These are phyloP conservation scores for Isurus oxyrinchus DNA, from an alignment of 2,113 vertebrate species.

Conservation along the genomic window DNA sequence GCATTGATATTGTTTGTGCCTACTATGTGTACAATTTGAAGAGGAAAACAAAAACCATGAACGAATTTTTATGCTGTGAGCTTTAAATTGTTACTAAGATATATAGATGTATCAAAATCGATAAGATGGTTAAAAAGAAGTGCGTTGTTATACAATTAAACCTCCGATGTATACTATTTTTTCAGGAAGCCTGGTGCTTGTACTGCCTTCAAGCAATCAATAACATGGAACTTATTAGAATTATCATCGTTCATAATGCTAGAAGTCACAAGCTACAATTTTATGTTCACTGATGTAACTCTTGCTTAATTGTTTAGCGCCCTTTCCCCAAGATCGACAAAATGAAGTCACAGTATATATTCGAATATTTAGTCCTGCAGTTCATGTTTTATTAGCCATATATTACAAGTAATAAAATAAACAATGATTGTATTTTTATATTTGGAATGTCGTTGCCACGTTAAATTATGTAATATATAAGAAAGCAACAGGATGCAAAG, in stretches of 20 bases:
- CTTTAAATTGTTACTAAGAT: neutral
- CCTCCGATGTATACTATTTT: neutral
- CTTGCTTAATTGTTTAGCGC: neutral
- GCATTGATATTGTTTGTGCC: neutral
- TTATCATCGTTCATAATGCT: neutral
- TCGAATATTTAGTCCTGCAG: slow-evolving; percentile 13
- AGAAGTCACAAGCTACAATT: neutral
- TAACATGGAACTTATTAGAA: neutral
- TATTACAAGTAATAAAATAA: neutral
- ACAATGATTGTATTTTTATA: neutral
- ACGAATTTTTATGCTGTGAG: neutral
- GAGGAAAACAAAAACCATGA: neutral
- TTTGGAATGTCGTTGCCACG: neutral
- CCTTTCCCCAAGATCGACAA: slow-evolving; percentile 1
- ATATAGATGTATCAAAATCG: slow-evolving; percentile 10
- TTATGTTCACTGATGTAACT: neutral
- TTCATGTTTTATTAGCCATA: neutral
- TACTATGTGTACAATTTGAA: neutral
- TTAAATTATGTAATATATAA: neutral
- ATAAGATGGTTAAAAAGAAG: neutral
- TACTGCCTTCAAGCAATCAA: neutral
- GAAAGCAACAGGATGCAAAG: slow-evolving; percentile 12
- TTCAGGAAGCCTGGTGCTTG: neutral
- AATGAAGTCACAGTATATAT: neutral
- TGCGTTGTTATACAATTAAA: neutral